Conservation (phyloP, 2,797 vertebrate genomes). For the Telmatherina bonti region DNA sequence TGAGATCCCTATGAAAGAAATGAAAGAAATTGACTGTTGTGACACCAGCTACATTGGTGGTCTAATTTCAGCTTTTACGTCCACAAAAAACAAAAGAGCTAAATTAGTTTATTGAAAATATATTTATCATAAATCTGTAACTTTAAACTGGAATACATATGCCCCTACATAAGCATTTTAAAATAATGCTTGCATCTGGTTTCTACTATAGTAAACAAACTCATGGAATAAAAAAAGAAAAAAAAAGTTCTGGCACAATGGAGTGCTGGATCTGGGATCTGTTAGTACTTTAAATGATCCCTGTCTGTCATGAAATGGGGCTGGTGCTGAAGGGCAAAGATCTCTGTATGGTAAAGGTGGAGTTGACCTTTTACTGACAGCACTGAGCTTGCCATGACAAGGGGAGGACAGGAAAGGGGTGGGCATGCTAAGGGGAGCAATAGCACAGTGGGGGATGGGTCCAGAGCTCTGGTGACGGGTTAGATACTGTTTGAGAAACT, state of each 20-base stretch:
- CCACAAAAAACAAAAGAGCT: background rate
- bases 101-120: background rate
- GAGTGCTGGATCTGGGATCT: conserved; percentile 2
- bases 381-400: conserved; percentile 50
- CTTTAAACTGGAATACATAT: background rate
- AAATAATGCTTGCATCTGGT: background rate
- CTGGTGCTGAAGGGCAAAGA: conserved; percentile 36
- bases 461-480: conserved; percentile 58
- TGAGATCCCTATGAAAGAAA: conserved; percentile 11
- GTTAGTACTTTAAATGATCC: conserved; percentile 17
- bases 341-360: conserved; percentile 56
- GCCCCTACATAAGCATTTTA: background rate
- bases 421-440: conserved; percentile 53
- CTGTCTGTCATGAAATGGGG: conserved; percentile 19
- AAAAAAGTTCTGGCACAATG: background rate
- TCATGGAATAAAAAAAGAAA: background rate
- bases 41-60: background rate
- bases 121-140: background rate
- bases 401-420: conserved; percentile 33
- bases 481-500: conserved; percentile 71
- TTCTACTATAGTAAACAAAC: background rate
- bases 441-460: conserved; percentile 16
- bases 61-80: conserved; percentile 4
- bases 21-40: background rate
- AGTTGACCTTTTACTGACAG: conserved; percentile 74